Base-by-base conservation (phyloP, 2,797 vertebrate species). In the Xenops minutus region DNA sequence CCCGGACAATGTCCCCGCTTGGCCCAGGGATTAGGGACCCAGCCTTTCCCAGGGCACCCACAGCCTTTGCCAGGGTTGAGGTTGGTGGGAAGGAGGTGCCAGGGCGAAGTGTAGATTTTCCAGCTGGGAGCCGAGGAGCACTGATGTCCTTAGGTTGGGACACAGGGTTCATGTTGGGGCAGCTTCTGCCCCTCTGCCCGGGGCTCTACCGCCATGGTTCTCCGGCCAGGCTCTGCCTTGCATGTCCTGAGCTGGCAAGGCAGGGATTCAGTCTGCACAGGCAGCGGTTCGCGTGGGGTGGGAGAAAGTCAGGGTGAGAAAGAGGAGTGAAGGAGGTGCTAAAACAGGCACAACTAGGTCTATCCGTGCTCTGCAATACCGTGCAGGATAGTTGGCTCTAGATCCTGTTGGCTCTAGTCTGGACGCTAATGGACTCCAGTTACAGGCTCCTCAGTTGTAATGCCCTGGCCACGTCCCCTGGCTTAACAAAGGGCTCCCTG, bases 11-110 rank as follows among this genome's bases (percentile, higher is more conserved):
- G 96, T 54, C 66, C 90, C 93, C 2, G 80, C 93, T 96, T 94
- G 94, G 95, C 93, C 56, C 46, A 20, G 91, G 96, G 97, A 97
- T 97, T 97, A 97, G 90, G 73, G 86, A 96, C 18, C 52, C 54
- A 81, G 85, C 92, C 85, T 96, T 96, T 97, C 95, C 96, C 96
- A 95, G 93, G 93, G 92, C 93, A 91, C 54, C n/a, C 52, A 0
- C 84, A 87, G 92, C 61, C 90, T 61, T 85, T 95, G 93, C 88
- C 95, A 93, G 34, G 86, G 49, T 52, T 84, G 93, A 76, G 46
- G 58, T 51, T 77, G 61, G 82, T 36, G 54, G 83, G 91, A 93
- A 91, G 85, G 86, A 86, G 81, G 61, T 94, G 90, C 82, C 92
- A 84, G 63, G 68, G 48, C 7, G 48, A 77, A 88, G 68, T 2